These are phyloP conservation scores for Dicranocentrus wangi DNA, from an alignment of 2,888 invertebrate species.

Conservation along the genomic window DNA sequence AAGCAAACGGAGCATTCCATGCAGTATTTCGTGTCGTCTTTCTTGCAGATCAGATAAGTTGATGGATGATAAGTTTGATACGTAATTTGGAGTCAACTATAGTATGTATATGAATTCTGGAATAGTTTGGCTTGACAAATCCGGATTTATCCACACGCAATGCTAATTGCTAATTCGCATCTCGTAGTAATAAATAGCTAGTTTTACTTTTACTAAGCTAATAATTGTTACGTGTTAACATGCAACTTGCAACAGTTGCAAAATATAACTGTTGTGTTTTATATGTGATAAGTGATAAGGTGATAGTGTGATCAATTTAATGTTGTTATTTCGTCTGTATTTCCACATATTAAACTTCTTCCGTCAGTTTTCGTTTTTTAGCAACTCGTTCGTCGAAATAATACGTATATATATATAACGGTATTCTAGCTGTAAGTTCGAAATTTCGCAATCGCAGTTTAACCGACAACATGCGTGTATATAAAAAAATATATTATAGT, in stretches of 20 bases:
- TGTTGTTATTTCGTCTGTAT: neutral
- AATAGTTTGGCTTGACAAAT: too few relatives aligned
- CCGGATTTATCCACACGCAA: too few relatives aligned
- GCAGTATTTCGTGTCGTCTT: slow-evolving; percentile 46
- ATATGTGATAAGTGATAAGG: slow-evolving; percentile 45
- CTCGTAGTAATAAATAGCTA: too few relatives aligned
- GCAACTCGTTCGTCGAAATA: neutral
- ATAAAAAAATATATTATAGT: too few relatives aligned
- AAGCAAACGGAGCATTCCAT: slow-evolving; percentile 28
- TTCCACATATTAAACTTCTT: neutral
- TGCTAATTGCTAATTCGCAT: too few relatives aligned
- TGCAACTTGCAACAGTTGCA: slow-evolving; percentile 2
- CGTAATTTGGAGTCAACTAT: neutral
- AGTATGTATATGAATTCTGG: neutral
- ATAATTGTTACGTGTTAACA: too few relatives aligned
- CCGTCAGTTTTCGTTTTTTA: neutral
- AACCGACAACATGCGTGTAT: neutral
- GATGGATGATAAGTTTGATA: neutral
- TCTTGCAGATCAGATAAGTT: slow-evolving; percentile 14
- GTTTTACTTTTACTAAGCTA: too few relatives aligned
- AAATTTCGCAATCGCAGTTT: neutral
- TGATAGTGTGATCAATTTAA: slow-evolving; percentile 17
- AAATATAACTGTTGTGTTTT: slow-evolving; percentile 27
- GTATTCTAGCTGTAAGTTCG: too few relatives aligned
- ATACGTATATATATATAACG: neutral